These are phyloP conservation scores for Nothobranchius furzeri DNA, from an alignment of 2,113 vertebrate genomes.

Conservation along the genomic window DNA sequence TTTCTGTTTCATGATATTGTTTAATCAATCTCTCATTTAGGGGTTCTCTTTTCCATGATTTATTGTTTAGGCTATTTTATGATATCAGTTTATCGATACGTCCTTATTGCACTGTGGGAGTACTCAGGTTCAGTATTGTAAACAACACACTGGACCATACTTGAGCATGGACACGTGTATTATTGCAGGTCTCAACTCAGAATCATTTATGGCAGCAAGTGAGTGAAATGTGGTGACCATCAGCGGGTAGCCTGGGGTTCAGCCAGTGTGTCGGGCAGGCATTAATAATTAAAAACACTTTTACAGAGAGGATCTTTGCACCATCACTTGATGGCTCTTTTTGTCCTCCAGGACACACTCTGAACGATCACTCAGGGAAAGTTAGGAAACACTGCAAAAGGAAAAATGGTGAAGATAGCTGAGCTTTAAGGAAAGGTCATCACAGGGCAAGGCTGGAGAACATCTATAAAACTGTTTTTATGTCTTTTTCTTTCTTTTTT, in stretches of 20 bases:
- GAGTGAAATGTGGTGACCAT: constrained; percentile 54
- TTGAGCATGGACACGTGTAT: not conserved
- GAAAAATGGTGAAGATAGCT: constrained; percentile 2
- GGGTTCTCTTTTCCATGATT: too few relatives aligned
- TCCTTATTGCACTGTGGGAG: too few relatives aligned
- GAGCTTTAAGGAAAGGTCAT: constrained; percentile 32
- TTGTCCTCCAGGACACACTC: constrained; percentile 58
- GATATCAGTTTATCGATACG: too few relatives aligned
- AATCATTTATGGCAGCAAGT: constrained; percentile 62
- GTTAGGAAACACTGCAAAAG: constrained; percentile 37
- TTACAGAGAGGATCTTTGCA: constrained; percentile 69
- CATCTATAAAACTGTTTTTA: constrained; percentile 8
- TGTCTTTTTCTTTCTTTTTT: not conserved
- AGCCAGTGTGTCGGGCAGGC: constrained; percentile 55
- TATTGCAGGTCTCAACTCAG: constrained; percentile 20
- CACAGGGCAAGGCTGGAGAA: constrained; percentile 23
- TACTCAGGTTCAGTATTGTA: too few relatives aligned
- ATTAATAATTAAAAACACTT: constrained; percentile 79
- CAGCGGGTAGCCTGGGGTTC: constrained; percentile 51
- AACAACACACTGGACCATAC: not conserved
- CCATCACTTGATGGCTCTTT: constrained; percentile 45
- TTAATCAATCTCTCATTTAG: too few relatives aligned
- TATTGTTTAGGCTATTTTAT: too few relatives aligned
- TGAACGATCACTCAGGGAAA: constrained; percentile 54
- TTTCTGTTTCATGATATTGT: too few relatives aligned